Evolutionary conservation across 2,888 invertebrate genomes (phyloP), one percentile per base, ranked within the genome.

Genomic region (Acleris literana): DNA sequence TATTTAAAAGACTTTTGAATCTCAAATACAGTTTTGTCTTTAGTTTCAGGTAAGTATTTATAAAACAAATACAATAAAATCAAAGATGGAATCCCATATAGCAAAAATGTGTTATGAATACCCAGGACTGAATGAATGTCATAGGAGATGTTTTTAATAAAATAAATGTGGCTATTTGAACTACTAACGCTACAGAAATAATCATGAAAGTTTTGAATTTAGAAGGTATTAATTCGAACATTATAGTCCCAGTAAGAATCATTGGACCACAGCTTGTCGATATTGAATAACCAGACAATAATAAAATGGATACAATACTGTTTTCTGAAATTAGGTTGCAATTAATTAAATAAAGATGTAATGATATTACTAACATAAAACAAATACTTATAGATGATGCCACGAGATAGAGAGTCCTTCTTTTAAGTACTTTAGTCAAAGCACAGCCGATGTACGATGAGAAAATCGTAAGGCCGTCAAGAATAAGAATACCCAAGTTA

Each of bases 1-100:
- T 33, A 33, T 33, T 53, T 17, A 11, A 54, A 54, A 54, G 9
- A 39, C 11, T 54, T 11, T 18, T 54, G 18, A 54, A 54, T 54
- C 39, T 54, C 18, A 11, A 13, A n/a, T 18, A 54, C 6, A 1
- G 54, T 39, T 54, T 54, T 54, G 20, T 54, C 18, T n/a, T 39
- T 39, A 5, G 54, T 54, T 39, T 54, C 39, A 13, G 54, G 54
- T 16, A 54, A 39, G 39, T 54, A 54, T 54, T n/a, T n/a, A n/a
- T n/a, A n/a, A n/a, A n/a, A n/a, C n/a, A n/a, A n/a, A n/a, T n/a
- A n/a, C n/a, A n/a, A 18, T 1, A 54, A 18, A 18, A 54, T 1
- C 18, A 54, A 11, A 1, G 54, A 54, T 5, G 54, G 18, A 39
- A 54, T 6, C 0, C 33, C 54, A 39, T 54, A 54, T 0, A 54